These are phyloP conservation scores for Magallana ariakensis DNA, from an alignment of 1,140 invertebrate genomes.

Conservation along the genomic window DNA sequence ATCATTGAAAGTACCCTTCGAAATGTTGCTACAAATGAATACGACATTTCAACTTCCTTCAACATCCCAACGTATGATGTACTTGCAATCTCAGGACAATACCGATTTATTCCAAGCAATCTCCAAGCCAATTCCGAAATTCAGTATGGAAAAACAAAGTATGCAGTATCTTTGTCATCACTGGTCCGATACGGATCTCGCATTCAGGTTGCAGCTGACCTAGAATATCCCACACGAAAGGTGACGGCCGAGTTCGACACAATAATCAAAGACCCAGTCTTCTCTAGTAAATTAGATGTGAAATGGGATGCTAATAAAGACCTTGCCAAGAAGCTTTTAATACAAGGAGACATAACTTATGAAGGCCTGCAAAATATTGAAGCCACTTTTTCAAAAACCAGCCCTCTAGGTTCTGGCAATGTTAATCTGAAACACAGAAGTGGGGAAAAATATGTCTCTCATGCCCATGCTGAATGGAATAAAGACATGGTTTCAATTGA, in stretches of 20 bases:
- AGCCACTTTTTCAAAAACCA: not conserved
- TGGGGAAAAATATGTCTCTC: slow-evolving; percentile 7
- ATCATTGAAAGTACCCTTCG: not conserved
- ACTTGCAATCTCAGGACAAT: slow-evolving; percentile 10
- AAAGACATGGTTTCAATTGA: slow-evolving; percentile 30
- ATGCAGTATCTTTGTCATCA: slow-evolving; percentile 13
- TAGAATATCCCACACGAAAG: slow-evolving; percentile 24
- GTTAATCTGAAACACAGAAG: slow-evolving; percentile 43
- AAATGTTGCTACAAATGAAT: not conserved
- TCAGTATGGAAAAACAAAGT: not conserved
- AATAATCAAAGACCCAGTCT: slow-evolving; percentile 22
- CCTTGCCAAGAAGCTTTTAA: not conserved
- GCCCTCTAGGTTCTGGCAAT: slow-evolving; percentile 33
- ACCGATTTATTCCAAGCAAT: not conserved
- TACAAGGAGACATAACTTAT: slow-evolving; percentile 12
- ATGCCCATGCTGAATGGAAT: slow-evolving; percentile 38
- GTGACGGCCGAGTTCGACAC: slow-evolving; percentile 26
- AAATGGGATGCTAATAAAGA: slow-evolving; percentile 51
- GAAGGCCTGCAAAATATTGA: slow-evolving; percentile 12
- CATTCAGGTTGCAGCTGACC: not conserved
- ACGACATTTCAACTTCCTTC: slow-evolving; percentile 42
- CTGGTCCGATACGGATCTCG: not conserved
- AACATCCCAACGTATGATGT: not conserved
- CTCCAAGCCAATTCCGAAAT: slow-evolving; percentile 5
- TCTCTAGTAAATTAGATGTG: slow-evolving; percentile 18